Evolutionary conservation across 2,113 vertebrate species (phyloP).

Genomic region (Rhinichthys klamathensis): DNA sequence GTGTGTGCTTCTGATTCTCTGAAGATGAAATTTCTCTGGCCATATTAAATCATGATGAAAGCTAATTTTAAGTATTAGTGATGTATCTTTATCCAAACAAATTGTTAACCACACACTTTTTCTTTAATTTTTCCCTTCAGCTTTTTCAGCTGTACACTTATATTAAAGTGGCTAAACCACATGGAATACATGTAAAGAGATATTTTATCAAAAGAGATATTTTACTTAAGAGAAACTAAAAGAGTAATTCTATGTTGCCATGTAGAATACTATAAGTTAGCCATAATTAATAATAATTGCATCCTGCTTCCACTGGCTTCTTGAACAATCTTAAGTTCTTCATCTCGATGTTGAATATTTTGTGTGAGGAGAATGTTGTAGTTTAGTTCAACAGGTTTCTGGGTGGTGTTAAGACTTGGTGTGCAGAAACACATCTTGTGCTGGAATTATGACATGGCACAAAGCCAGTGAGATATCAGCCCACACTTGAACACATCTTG

Average conservation of each 20-base stretch:
- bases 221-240: background rate
- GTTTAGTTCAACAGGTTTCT: background rate
- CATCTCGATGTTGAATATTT: background rate
- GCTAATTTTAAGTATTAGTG: constrained; percentile 37
- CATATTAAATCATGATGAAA: constrained; percentile 29
- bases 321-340: background rate
- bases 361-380: background rate
- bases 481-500: constrained; percentile 49
- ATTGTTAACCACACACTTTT: constrained; percentile 44
- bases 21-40: constrained; percentile 18
- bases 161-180: constrained; percentile 10
- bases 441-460: constrained; percentile 50
- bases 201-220: background rate
- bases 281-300: background rate
- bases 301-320: background rate
- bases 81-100: constrained; percentile 44
- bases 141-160: constrained; percentile 16
- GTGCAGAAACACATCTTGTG: constrained; percentile 24
- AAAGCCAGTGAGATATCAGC: constrained; percentile 42
- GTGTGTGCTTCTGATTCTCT: constrained; percentile 45
- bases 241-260: constrained; percentile 2
- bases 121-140: background rate
- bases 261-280: background rate
- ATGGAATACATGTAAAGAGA: background rate
- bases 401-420: background rate